These are phyloP conservation scores for Mormyrus iriodes DNA, from an alignment of 2,113 vertebrate species.

Conservation along the genomic window DNA sequence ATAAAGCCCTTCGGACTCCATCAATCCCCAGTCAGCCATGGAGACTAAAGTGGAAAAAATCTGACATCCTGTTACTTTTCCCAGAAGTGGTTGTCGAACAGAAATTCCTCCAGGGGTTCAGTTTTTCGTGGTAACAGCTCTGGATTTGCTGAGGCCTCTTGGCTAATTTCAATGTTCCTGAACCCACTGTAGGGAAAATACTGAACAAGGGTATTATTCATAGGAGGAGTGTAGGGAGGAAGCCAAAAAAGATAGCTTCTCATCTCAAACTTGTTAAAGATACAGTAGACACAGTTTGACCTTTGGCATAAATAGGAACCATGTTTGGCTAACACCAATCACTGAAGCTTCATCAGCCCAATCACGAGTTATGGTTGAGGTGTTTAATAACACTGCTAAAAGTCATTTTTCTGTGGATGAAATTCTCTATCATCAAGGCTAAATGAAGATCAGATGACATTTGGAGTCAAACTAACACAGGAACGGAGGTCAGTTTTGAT, in stretches of 20 bases:
- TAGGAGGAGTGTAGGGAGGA: not conserved
- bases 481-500: not conserved
- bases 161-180: not conserved
- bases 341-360: not conserved
- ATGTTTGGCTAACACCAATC: not conserved
- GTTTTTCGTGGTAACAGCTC: not conserved
- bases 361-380: not conserved
- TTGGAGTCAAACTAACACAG: not conserved
- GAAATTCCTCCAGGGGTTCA: not conserved
- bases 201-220: not conserved
- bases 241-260: not conserved
- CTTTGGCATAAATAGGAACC: not conserved
- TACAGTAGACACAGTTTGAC: not conserved
- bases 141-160: not conserved
- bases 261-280: not conserved
- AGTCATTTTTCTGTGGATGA: not conserved
- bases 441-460: not conserved
- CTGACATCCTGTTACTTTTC: slow-evolving; percentile 1
- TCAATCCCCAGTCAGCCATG: slow-evolving; percentile 6
- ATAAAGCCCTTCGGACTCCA: not conserved
- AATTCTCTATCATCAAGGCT: not conserved
- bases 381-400: not conserved
- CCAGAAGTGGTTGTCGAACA: not conserved
- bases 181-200: not conserved
- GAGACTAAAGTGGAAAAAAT: not conserved